Base-by-base conservation (phyloP, 1,140 invertebrate genomes). In the Conus betulinus region DNA sequence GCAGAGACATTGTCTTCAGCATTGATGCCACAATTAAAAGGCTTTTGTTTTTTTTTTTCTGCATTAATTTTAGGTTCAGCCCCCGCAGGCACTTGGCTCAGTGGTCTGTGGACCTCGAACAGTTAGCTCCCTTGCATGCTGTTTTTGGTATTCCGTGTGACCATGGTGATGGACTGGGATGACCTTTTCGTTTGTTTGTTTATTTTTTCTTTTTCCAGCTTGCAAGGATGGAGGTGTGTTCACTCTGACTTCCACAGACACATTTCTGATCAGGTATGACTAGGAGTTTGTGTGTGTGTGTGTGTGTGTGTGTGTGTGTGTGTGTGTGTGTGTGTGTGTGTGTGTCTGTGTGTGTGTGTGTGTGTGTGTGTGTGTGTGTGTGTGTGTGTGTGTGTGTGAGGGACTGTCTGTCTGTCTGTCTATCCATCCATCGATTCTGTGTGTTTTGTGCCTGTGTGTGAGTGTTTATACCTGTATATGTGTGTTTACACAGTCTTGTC, bases 201-300 rank as follows among this genome's bases (percentile, higher is more conserved):
- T 51, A 20, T 90, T 88, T 67, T 87, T 87, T 91, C 87, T 82
- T 81, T 76, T 90, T 92, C 20, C 89, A 95, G 94, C 92, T 63
- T 95, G 96, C 88, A 95, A 96, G 88, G 91, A 91, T 90, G 96
- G 96, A 84, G 96, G 97, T 91, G 96, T 98, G 60, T 97, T 97
- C 92, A 97, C 97, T 94, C 95, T 98, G 92, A 94, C 96, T 2
- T 96, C 97, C 15, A 97, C 97, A 20, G 96, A 97, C 0, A 96
- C 97, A 91, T 97, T 97, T 94, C 95, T 98, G 5, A 96, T 60
- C 82, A 53, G 60, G 67, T 71, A 71, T 7, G 13, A 71, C 67
- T 1, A n/a, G 11, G 5, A 39, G 76, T 17, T 5, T 51, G n/a
- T 78, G 27, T 78, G 11, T 39, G 4, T 39, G 25, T 78, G 76